A percentile compares a stretch with the other conserved stretches of the same genome.
These are phyloP conservation scores for Gonioctena quinquepunctata DNA, from an alignment of 1,140 invertebrate genomes.

Conservation along the genomic window DNA sequence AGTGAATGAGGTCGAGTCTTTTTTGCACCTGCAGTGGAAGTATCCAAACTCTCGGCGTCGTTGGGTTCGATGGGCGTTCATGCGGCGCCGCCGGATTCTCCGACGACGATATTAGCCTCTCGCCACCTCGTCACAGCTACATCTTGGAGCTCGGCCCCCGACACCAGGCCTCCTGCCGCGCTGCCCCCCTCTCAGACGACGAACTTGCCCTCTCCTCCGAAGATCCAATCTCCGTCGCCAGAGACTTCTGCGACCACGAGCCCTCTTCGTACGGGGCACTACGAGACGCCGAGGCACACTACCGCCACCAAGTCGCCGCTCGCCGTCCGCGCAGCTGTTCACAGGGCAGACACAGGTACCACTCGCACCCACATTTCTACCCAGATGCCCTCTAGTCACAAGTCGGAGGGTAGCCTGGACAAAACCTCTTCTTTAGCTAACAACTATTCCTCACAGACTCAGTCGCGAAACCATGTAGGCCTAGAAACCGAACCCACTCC, in stretches of 20 bases:
- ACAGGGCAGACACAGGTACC: conserved; percentile 55
- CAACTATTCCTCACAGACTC: conserved; percentile 51
- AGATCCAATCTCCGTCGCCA: conserved; percentile 53
- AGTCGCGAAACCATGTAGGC: conserved; percentile 50
- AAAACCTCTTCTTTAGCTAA: conserved; percentile 39
- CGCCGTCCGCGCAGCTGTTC: conserved; percentile 55
- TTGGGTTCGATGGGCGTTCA: conserved; percentile 53
- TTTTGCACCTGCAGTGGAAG: conserved; percentile 47
- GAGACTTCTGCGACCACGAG: conserved; percentile 54
- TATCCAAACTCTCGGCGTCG: conserved; percentile 55
- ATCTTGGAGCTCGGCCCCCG: conserved; percentile 53
- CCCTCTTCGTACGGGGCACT: conserved; percentile 33
- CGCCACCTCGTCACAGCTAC: conserved; percentile 55
- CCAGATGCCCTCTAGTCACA: conserved; percentile 54
- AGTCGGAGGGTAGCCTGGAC: conserved; percentile 44
- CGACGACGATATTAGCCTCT: conserved; percentile 56
- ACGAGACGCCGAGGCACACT: conserved; percentile 7
- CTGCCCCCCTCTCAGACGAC: conserved; percentile 50
- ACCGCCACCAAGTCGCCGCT: conserved; percentile 43
- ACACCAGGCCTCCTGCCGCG: conserved; percentile 48
- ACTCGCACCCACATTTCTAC: conserved; percentile 48
- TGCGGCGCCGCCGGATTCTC: conserved; percentile 48
- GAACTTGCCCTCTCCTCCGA: conserved; percentile 56
- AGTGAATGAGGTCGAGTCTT: not conserved
- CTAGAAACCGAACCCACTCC: conserved; percentile 38